phyloP scores from a whole-genome alignment of 2,797 vertebrate genomes.

The Hemitrygon akajei region DNA sequence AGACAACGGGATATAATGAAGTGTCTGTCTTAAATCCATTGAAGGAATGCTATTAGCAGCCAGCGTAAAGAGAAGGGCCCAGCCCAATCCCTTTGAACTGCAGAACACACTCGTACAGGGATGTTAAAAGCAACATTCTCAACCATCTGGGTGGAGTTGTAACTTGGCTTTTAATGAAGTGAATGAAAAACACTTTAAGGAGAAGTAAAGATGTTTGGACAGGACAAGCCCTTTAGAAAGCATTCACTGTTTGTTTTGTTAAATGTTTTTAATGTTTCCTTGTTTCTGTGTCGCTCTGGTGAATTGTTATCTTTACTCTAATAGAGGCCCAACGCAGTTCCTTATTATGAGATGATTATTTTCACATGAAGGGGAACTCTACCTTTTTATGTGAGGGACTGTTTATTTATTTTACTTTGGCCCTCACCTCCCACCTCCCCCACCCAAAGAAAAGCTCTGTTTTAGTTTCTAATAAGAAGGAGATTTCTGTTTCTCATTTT shows the following conservation, averaged over 20 bases:
- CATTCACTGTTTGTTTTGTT: constrained; percentile 29
- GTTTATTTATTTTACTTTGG: neutral
- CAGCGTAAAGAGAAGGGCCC: constrained; percentile 18
- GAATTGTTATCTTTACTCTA: constrained; percentile 29
- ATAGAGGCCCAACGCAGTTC: neutral
- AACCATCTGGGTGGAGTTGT: constrained; percentile 26
- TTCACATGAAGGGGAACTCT: neutral
- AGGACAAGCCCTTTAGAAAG: constrained; percentile 13
- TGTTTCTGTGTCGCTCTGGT: constrained; percentile 16
- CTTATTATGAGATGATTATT: neutral
- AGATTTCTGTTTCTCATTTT: neutral
- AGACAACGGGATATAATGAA: constrained; percentile 28
- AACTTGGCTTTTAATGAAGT: constrained; percentile 31
- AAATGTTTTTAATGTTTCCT: constrained; percentile 33
- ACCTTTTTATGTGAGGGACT: constrained; percentile 10
- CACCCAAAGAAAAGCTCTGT: neutral
- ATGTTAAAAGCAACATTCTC: constrained; percentile 34
- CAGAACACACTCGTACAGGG: constrained; percentile 26
- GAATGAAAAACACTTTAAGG: constrained; percentile 28
- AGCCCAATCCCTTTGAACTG: constrained; percentile 36
- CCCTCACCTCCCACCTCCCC: no score
- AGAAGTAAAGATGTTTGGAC: constrained; percentile 23
- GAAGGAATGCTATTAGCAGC: constrained; percentile 32
- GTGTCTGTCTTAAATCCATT: constrained; percentile 26
- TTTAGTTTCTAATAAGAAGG: neutral